These are phyloP conservation scores for Dendropsophus ebraccatus DNA, from an alignment of 2,113 vertebrate genomes.

Conservation along the genomic window DNA sequence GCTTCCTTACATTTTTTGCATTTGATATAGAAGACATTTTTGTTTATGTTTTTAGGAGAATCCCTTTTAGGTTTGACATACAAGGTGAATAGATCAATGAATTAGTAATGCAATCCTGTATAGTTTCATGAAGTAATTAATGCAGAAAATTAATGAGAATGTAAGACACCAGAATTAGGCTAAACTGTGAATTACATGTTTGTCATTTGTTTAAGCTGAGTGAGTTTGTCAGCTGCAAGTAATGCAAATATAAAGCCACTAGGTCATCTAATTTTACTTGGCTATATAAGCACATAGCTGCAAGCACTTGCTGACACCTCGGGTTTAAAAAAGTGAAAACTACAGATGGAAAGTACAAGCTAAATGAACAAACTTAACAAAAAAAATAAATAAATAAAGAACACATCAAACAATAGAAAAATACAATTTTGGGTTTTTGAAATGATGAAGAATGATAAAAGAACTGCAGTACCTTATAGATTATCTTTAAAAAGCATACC, in stretches of 20 bases:
- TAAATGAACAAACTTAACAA: not conserved
- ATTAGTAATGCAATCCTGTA: not conserved
- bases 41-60: not conserved
- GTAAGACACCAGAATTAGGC: not conserved
- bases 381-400: not conserved
- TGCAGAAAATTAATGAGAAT: not conserved
- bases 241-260: constrained; percentile 36
- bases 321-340: not conserved
- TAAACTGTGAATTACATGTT: not conserved
- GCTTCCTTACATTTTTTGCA: too few relatives aligned
- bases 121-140: not conserved
- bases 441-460: too few relatives aligned
- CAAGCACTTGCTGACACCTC: constrained; percentile 19
- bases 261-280: constrained; percentile 35
- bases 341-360: constrained; percentile 25
- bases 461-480: too few relatives aligned
- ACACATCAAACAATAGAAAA: too few relatives aligned
- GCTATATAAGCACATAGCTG: constrained; percentile 12
- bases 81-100: not conserved
- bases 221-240: constrained; percentile 21
- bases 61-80: not conserved
- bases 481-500: too few relatives aligned
- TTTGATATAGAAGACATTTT: too few relatives aligned
- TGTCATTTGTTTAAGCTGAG: constrained; percentile 25
- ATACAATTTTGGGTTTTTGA: too few relatives aligned